Percentiles rank a stretch among this genome's conserved stretches.
Conservation (phyloP, 2,113 vertebrate species). For the Bucco capensis region DNA sequence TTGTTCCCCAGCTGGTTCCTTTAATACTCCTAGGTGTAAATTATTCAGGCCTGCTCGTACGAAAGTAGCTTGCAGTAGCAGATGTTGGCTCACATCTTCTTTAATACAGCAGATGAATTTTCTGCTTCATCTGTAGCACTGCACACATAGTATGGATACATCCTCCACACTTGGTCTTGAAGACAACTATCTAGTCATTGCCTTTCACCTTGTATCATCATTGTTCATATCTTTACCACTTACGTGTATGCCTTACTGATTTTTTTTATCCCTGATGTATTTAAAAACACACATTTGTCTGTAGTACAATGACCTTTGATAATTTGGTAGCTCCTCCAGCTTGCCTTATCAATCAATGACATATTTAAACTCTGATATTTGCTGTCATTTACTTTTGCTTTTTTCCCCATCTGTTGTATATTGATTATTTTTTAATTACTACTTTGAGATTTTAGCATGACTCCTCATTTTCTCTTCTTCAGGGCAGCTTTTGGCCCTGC, state of each 20-base stretch:
- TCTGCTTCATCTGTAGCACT: not conserved
- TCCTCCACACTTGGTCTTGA: not conserved
- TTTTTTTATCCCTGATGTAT: not conserved
- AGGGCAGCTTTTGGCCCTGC: not conserved
- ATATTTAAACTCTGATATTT: constrained; percentile 18
- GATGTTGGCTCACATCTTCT: not conserved
- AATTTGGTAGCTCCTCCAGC: not conserved
- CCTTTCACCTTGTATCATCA: not conserved
- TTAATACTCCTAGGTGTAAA: not conserved
- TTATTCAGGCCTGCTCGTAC: not conserved
- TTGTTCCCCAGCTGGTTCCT: not conserved
- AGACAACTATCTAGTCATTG: not conserved
- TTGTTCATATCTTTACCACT: not conserved
- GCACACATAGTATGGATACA: not conserved
- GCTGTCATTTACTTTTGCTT: constrained; percentile 27
- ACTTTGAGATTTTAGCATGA: not conserved
- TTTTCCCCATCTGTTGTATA: constrained; percentile 31
- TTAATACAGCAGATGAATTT: not conserved
- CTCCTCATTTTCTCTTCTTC: not conserved
- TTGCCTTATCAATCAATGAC: constrained; percentile 4
- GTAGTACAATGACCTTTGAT: constrained; percentile 28
- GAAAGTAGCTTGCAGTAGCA: not conserved
- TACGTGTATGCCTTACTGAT: not conserved
- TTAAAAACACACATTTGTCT: not conserved
- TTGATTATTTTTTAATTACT: constrained; percentile 15